These are phyloP conservation scores for Lacerta viridis DNA, from an alignment of 2,797 vertebrate species.

Conservation along the genomic window DNA sequence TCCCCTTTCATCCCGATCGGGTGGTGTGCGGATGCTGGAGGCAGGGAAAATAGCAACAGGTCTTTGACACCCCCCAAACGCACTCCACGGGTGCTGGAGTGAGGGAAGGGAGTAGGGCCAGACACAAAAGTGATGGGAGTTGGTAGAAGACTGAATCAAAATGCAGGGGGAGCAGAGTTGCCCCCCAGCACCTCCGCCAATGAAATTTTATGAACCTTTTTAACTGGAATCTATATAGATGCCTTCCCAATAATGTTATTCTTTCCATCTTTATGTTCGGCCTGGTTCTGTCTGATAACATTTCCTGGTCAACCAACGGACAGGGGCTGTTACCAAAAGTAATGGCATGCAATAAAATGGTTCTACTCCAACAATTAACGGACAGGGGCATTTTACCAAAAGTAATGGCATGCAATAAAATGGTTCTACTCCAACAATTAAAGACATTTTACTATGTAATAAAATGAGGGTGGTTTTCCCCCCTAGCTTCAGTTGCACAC, in stretches of 20 bases:
- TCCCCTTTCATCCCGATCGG: no score
- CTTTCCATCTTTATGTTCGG: conserved; percentile 71
- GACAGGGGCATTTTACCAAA: conserved; percentile 72
- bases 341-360: conserved; percentile 76
- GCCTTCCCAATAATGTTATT: conserved; percentile 52
- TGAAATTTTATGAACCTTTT: background rate
- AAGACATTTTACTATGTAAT: conserved; percentile 79
- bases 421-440: conserved; percentile 77
- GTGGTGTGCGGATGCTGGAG: no score
- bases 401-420: conserved; percentile 76
- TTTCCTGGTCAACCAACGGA: conserved; percentile 73
- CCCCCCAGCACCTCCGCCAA: no score
- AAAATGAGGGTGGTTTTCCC: conserved; percentile 65
- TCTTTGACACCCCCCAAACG: no score
- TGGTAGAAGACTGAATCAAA: background rate
- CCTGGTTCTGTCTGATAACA: conserved; percentile 73
- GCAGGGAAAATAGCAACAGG: no score
- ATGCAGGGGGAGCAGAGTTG: no score
- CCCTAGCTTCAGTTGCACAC: conserved; percentile 52
- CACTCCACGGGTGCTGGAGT: no score
- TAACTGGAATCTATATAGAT: conserved; percentile 49
- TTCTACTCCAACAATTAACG: conserved; percentile 79
- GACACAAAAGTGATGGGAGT: background rate
- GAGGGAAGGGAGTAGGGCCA: no score
- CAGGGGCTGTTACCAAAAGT: conserved; percentile 73